Evolutionary conservation across 2,113 vertebrate genomes (phyloP).

Genomic region (Spizaetus ornatus): DNA sequence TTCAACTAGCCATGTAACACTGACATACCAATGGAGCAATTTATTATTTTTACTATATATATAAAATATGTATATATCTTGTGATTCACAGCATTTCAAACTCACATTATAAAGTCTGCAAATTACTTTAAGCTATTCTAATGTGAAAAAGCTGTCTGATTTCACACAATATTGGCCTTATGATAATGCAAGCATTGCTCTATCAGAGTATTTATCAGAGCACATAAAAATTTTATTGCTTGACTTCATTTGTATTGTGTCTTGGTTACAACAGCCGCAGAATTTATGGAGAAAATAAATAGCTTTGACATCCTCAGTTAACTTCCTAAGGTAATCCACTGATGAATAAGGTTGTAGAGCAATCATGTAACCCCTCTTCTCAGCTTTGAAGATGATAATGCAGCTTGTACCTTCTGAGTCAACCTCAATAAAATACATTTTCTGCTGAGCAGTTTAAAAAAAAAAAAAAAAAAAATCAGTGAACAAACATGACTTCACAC

Average conservation of each 20-base stretch:
- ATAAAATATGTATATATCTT: background rate
- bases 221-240: constrained; percentile 60
- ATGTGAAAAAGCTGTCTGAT: constrained; percentile 45
- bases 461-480: background rate
- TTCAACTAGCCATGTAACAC: background rate
- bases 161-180: constrained; percentile 33
- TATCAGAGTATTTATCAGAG: constrained; percentile 32
- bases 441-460: constrained; percentile 1
- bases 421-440: constrained; percentile 23
- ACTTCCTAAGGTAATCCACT: background rate
- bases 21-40: background rate
- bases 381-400: background rate
- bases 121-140: constrained; percentile 36
- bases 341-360: background rate
- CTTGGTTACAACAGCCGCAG: constrained; percentile 62
- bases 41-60: background rate
- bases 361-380: background rate
- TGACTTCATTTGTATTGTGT: constrained; percentile 25
- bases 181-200: constrained; percentile 32
- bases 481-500: constrained; percentile 49
- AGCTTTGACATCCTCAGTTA: constrained; percentile 2
- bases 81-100: constrained; percentile 63
- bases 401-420: background rate
- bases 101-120: constrained; percentile 43
- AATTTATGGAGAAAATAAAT: constrained; percentile 44